Percentiles rank a stretch among this genome's conserved stretches.
Evolutionary conservation across 2,113 vertebrate genomes (phyloP).

Genomic region (Myanophis thanlyinensis): DNA sequence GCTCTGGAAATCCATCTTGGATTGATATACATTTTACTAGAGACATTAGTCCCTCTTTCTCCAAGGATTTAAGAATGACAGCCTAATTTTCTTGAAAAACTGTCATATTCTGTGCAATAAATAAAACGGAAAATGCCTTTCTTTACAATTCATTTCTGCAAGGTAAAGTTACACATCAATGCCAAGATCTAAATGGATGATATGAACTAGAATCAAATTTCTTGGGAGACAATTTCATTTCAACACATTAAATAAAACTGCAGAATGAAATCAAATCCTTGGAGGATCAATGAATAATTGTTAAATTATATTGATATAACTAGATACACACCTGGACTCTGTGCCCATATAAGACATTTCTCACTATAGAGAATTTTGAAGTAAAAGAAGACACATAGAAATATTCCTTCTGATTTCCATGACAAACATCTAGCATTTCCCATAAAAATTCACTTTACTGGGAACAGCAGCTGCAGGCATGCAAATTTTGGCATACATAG

Average conservation of each 20-base stretch:
- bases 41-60: neutral
- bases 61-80: neutral
- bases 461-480: neutral
- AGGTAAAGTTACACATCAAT: neutral
- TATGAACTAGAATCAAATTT: neutral
- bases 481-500: neutral
- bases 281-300: neutral
- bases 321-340: rapidly evolving
- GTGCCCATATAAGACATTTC: too few species aligned
- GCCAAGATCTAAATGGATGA: neutral
- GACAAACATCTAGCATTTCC: neutral
- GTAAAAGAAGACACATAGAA: neutral
- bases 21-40: neutral
- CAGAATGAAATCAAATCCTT: neutral
- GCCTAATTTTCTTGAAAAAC: slow-evolving; percentile 21
- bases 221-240: neutral
- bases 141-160: neutral
- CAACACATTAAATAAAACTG: neutral
- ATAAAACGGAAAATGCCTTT: neutral
- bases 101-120: neutral
- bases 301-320: neutral
- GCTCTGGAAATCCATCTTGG: neutral
- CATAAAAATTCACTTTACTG: neutral
- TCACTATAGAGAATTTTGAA: neutral
- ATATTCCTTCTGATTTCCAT: neutral